Evolutionary conservation across 2,797 vertebrate genomes (phyloP), one percentile per base, ranked within the genome.

Genomic region (Aselliscus stoliczkanus): DNA sequence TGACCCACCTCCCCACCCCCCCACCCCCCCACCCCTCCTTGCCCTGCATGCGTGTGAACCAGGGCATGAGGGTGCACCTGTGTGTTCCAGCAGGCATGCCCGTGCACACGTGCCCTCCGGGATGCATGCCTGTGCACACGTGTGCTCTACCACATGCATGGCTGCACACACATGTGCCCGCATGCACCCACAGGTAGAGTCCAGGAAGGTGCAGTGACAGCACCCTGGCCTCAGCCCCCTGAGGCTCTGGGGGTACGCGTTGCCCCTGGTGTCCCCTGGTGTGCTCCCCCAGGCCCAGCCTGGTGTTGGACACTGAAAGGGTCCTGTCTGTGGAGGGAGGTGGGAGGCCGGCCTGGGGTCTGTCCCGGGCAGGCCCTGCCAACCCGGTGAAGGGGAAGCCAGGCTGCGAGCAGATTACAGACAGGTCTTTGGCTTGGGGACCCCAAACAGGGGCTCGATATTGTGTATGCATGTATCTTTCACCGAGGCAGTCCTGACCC

Each of bases 181-280:
- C 50, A 1, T 1, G 47, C 42, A n/a, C n/a, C 34, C 31, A 44
- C 7, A 2, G 34, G 23, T 39, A 42, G 25, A 37, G 14, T 8
- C 0, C 0, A 20, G 39, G 8, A 13, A 13, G 42, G 37, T 7
- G 23, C 23, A 5, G 37, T 44, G 47, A 54, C 21, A 4, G 31
- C 44, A 11, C 23, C 15, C 11, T 12, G 39, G 65, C 7, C 2
- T 4, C 7, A 10, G 31, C 20, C 21, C 44, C 29, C 23, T 0
- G 0, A 29, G 37, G 2, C 31, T 9, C 47, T 4, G 42, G 75
- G 7, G 9, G 23, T 11, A 15, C 1, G 7, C 44, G 70, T 10
- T 58, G 27, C 39, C n/a, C 39, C 47, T 42, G 44, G n/a, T 20
- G 17, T 5, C 50, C 65, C 14, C 75, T 6, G 2, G 27, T 47